Conservation (phyloP, 2,888 invertebrate species). For the Sceliomorpha sp. region DNA sequence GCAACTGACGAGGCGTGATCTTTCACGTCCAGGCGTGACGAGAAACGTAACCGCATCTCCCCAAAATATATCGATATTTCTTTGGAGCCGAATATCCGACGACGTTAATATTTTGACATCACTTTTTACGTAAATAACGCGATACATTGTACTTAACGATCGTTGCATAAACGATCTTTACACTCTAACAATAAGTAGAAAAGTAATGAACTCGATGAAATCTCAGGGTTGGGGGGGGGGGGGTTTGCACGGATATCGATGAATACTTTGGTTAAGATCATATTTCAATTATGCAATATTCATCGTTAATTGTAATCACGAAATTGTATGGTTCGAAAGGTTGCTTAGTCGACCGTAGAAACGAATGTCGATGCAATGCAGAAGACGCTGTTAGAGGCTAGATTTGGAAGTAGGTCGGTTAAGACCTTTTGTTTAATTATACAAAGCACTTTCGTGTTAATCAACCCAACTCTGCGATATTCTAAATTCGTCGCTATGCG, state of each 20-base stretch:
- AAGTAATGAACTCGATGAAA: background rate
- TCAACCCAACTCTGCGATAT: constrained; percentile 9
- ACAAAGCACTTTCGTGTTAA: no score
- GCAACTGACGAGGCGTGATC: constrained; percentile 24
- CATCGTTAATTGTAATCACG: no score
- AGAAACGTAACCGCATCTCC: no score
- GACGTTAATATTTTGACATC: constrained; percentile 4
- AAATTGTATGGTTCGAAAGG: no score
- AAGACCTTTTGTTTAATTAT: no score
- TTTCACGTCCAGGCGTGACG: background rate
- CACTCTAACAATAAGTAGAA: constrained; percentile 5
- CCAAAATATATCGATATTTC: constrained; percentile 19
- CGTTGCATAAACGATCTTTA: no score
- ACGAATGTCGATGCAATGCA: no score
- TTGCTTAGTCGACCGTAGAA: no score
- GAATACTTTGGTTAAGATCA: no score
- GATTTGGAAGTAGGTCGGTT: no score
- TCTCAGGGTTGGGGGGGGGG: constrained; percentile 4
- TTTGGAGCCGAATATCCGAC: constrained; percentile 13
- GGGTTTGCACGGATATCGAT: background rate
- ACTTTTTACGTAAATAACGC: constrained; percentile 13
- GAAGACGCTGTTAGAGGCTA: no score
- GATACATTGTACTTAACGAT: constrained; percentile 1
- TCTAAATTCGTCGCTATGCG: constrained; percentile 27
- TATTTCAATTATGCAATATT: background rate